Base-by-base conservation (phyloP, 2,113 vertebrate species). In the Tetrao urogallus region DNA sequence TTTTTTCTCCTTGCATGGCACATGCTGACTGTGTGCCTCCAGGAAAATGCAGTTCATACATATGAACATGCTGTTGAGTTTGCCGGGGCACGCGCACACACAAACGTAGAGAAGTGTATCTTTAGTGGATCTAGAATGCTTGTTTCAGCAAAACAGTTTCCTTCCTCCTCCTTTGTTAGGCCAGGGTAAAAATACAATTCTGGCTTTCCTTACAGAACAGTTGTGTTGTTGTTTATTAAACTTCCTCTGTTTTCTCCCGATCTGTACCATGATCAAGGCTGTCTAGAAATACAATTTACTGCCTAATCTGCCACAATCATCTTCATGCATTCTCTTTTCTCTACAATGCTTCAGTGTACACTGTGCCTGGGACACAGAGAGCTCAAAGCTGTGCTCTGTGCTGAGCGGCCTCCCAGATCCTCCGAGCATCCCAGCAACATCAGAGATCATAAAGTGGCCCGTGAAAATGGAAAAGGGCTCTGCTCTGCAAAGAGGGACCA, bases 111-210 rank as follows among this genome's bases (percentile, higher is more conserved):
- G 81, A 92, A 90, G 61, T 20, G 25, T 90, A 94, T 90, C 88
- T 61, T 86, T 77, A 88, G 69, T 81, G 21, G 64, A 58, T 36
- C 65, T 38, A 88, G 82, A 94, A 81, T 28, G 65, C 88, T 83
- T 84, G 48, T 38, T 94, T 94, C 94, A 96, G 96, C 94, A 91
- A 57, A 95, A 92, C 52, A 69, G 83, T 88, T 95, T 96, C 93
- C 93, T 97, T 97, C 95, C 94, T 93, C 73, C 88, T 90, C 47
- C 66, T 95, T 94, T 88, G 93, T 96, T 91, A 90, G 86, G 69
- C 88, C 94, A 86, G 86, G 73, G n/a, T 81, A 50, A 94, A 96
- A 97, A 96, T 89, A 94, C 11, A 93, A 92, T 75, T 75, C 64
- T 67, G 75, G 67, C 43, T 93, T 92, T 91, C 87, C 75, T 92